Evolutionary conservation across 2,797 vertebrate genomes (phyloP).

Genomic region (Pantherophis vulpinus): DNA sequence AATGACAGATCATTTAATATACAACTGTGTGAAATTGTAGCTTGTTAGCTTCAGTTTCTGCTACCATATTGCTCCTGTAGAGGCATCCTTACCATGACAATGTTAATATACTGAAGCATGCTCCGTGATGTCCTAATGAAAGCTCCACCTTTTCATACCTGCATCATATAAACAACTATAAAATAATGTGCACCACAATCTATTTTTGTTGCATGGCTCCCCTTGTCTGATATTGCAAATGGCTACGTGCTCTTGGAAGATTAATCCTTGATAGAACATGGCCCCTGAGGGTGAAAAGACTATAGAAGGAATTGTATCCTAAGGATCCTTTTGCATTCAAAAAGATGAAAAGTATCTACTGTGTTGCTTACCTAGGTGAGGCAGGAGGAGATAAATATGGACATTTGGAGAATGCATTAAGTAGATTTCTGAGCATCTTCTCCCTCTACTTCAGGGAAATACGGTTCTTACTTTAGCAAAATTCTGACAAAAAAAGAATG

Average conservation of each 20-base stretch:
- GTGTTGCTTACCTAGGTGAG: background rate
- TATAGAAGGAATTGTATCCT: background rate
- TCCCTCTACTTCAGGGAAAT: accelerated
- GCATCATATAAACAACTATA: background rate
- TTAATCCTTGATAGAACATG: background rate
- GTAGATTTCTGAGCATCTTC: background rate
- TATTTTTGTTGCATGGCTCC: background rate
- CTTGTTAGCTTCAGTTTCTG: background rate
- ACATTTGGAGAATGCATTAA: background rate
- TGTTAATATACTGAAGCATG: background rate
- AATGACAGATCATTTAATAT: background rate
- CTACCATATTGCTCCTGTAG: background rate
- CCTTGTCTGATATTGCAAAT: background rate
- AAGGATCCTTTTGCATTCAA: background rate
- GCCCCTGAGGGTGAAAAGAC: background rate
- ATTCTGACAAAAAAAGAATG: accelerated
- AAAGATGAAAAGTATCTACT: background rate
- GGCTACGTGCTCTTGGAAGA: background rate
- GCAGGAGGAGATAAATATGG: background rate
- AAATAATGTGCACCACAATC: background rate
- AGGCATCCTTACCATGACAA: background rate
- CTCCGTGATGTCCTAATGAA: background rate
- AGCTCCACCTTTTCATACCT: background rate
- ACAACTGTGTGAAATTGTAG: background rate
- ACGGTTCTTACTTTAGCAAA: background rate